Conservation (phyloP, 2,113 vertebrate genomes). For the Percina caprodes region DNA sequence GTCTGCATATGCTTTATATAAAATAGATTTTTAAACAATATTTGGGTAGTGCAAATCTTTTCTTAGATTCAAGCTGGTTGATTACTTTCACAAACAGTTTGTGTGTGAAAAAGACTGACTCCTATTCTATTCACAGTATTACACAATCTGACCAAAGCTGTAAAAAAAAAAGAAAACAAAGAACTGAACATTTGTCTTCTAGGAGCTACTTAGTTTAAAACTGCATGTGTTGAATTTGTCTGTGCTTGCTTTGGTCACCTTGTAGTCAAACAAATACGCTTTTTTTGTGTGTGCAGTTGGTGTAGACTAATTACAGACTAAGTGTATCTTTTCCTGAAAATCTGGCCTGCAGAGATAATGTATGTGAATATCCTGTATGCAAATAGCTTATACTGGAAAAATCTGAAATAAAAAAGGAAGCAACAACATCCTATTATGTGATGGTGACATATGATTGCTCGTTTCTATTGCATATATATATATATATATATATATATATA, state of each 20-base stretch:
- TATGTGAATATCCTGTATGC: constrained; percentile 63
- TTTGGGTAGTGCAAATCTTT: constrained; percentile 83
- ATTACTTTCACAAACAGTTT: constrained; percentile 86
- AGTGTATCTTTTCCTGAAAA: constrained; percentile 66
- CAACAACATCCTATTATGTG: constrained; percentile 37
- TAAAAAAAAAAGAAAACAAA: constrained; percentile 52
- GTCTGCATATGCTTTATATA: constrained; percentile 93
- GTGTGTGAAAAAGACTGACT: constrained; percentile 74
- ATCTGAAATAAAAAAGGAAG: constrained; percentile 27
- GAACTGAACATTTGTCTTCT: constrained; percentile 66
- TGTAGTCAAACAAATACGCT: constrained; percentile 71
- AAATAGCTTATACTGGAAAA: constrained; percentile 76
- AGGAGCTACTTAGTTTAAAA: constrained; percentile 44
- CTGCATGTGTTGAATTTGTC: constrained; percentile 45
- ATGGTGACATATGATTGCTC: constrained; percentile 53
- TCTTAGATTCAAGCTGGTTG: constrained; percentile 78
- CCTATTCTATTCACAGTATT: constrained; percentile 81
- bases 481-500: constrained; percentile 30
- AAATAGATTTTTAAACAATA: constrained; percentile 93
- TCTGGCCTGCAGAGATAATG: constrained; percentile 75
- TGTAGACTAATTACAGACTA: constrained; percentile 46
- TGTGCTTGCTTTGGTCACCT: constrained; percentile 79
- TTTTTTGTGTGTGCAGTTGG: constrained; percentile 38
- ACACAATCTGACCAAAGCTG: constrained; percentile 75
- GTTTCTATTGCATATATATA: constrained; percentile 70